Evolutionary conservation across 2,888 invertebrate species (phyloP).

Genomic region (Xylocampa areola): DNA sequence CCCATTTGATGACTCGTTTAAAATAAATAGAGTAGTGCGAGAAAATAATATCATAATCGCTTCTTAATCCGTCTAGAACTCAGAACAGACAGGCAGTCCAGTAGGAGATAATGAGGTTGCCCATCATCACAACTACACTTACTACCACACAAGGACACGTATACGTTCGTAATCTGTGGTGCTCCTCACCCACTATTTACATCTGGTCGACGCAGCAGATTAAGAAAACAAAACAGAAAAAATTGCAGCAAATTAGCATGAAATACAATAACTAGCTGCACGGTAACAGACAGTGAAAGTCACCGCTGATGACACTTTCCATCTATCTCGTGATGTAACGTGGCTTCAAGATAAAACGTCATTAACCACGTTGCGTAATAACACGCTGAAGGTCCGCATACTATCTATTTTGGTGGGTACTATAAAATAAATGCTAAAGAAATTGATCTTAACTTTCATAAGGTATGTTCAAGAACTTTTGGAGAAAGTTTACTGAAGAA

Average conservation of each 20-base stretch:
- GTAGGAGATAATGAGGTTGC: no score
- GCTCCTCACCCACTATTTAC: no score
- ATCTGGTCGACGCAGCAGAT: not conserved
- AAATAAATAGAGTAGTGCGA: no score
- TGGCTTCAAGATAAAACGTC: not conserved
- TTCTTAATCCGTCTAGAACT: no score
- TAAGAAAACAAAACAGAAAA: conserved; percentile 8
- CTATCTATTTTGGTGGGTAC: conserved; percentile 3
- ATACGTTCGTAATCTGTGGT: no score
- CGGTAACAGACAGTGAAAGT: conserved; percentile 62
- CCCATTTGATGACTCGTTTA: no score
- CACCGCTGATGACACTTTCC: conserved; percentile 67
- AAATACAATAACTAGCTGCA: conserved; percentile 57
- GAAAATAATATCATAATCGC: no score
- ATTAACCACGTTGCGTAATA: conserved; percentile 55
- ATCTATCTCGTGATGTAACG: conserved; percentile 62
- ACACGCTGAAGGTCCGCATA: conserved; percentile 31
- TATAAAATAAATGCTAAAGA: conserved; percentile 11
- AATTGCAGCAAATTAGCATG: conserved; percentile 72
- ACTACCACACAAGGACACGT: no score
- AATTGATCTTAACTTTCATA: conserved; percentile 9
- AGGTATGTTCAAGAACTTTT: no score
- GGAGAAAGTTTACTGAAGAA: no score
- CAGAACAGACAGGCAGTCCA: no score
- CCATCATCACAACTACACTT: no score